A percentile compares a stretch with the other conserved stretches of the same genome.
Conservation (phyloP, 2,797 vertebrate genomes). For the Mormyrops attenuatus region DNA sequence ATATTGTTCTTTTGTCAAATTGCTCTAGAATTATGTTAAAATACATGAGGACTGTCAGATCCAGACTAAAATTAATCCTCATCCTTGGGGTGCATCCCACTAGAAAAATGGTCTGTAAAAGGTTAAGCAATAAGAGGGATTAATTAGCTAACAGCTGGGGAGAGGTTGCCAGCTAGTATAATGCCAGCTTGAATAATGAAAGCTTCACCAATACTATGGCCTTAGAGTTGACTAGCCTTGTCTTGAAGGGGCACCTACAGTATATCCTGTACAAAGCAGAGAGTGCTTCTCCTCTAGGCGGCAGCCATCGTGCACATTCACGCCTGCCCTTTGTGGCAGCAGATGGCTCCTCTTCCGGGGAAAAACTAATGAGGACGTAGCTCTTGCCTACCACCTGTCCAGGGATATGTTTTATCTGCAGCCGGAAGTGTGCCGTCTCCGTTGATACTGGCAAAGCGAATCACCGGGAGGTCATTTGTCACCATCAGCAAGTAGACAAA, state of each 20-base stretch:
- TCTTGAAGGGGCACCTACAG: not conserved
- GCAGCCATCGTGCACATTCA: slow-evolving; percentile 25
- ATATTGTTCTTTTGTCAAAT: not conserved
- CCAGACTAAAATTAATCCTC: not conserved
- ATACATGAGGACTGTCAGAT: not conserved
- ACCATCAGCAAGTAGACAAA: slow-evolving; percentile 48
- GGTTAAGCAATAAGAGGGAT: slow-evolving; percentile 13
- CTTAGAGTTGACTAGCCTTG: not conserved
- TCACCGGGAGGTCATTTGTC: slow-evolving; percentile 56
- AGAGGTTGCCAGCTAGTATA: not conserved
- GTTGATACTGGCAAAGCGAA: slow-evolving; percentile 56
- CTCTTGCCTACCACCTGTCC: slow-evolving; percentile 44
- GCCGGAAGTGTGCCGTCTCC: slow-evolving; percentile 47
- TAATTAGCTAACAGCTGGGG: slow-evolving; percentile 17
- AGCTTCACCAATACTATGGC: not conserved
- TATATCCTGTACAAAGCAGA: not conserved
- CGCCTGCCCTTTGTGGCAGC: slow-evolving; percentile 50
- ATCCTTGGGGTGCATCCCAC: not conserved
- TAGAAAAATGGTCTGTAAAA: slow-evolving; percentile 1
- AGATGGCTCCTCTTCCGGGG: slow-evolving; percentile 54
- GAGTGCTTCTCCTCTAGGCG: not conserved
- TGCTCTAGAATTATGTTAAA: not conserved
- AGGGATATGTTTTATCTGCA: slow-evolving; percentile 35
- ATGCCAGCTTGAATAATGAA: not conserved
- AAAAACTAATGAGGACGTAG: slow-evolving; percentile 61